phyloP scores from a whole-genome alignment of 1,140 invertebrate species.

The Wiebesia pumilae region DNA sequence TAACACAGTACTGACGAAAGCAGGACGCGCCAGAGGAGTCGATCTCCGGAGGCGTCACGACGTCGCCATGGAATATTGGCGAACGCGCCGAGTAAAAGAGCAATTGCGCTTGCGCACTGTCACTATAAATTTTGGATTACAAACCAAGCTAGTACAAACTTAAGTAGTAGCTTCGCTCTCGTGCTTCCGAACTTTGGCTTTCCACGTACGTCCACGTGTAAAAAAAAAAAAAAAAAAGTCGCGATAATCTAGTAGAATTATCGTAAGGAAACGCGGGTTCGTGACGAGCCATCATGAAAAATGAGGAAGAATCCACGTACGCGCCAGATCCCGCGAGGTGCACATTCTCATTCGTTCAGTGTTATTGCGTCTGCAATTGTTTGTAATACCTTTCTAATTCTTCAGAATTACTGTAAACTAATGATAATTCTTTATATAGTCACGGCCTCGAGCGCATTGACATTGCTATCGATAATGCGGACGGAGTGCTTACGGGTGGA shows the following conservation, averaged over 20 bases:
- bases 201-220: background rate
- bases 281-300: background rate
- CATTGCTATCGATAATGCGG: conserved; percentile 55
- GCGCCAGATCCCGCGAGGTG: conserved; percentile 29
- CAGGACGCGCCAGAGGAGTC: background rate
- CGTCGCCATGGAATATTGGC: conserved; percentile 64
- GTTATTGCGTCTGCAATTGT: background rate
- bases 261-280: background rate
- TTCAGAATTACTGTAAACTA: background rate
- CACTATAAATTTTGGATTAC: conserved; percentile 61
- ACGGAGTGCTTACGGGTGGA: conserved; percentile 58
- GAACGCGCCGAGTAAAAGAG: conserved; percentile 27
- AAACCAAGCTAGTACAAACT: conserved; percentile 65
- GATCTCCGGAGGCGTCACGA: conserved; percentile 52
- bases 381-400: background rate
- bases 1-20: background rate
- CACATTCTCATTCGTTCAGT: background rate
- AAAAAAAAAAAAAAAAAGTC: too few relatives aligned
- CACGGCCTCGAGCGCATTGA: conserved; percentile 58
- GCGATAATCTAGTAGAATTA: too few relatives aligned
- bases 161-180: background rate
- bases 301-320: background rate
- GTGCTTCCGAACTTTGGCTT: background rate
- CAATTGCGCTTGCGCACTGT: conserved; percentile 32
- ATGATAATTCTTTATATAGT: conserved; percentile 48